Percentiles rank a stretch among this genome's conserved stretches.
These are phyloP conservation scores for Arctopsyche grandis DNA, from an alignment of 1,140 invertebrate species.

Conservation along the genomic window DNA sequence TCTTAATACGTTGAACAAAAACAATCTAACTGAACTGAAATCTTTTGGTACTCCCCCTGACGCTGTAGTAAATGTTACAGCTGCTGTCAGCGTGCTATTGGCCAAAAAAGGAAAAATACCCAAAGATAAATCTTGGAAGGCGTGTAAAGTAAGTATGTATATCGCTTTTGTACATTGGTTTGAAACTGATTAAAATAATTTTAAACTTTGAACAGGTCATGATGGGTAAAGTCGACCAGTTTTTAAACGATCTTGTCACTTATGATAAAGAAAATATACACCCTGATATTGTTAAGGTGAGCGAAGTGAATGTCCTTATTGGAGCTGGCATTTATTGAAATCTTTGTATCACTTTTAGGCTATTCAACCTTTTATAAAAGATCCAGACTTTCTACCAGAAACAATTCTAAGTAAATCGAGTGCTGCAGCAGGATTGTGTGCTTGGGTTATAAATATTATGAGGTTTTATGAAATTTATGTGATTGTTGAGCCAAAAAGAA, in stretches of 20 bases:
- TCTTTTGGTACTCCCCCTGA: conserved; percentile 87
- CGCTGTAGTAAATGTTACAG: conserved; percentile 85
- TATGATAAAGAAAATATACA: conserved; percentile 97
- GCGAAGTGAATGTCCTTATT: background rate
- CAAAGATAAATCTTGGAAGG: conserved; percentile 94
- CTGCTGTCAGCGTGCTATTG: conserved; percentile 89
- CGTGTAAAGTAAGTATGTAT: conserved; percentile 73
- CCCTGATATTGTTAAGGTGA: conserved; percentile 83
- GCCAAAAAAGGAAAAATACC: conserved; percentile 88
- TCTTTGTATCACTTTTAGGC: conserved; percentile 47
- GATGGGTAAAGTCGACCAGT: conserved; percentile 79
- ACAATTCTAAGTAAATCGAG: conserved; percentile 86
- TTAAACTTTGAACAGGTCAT: conserved; percentile 60
- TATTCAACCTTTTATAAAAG: conserved; percentile 63
- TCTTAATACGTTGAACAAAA: conserved; percentile 92
- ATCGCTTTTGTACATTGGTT: background rate
- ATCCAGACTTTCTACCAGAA: conserved; percentile 86
- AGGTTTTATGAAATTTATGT: conserved; percentile 92
- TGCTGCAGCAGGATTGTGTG: conserved; percentile 90
- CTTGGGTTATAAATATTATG: conserved; percentile 95
- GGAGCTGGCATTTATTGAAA: too few species aligned
- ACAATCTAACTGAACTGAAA: conserved; percentile 93
- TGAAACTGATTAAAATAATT: background rate
- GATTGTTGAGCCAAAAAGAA: conserved; percentile 90
- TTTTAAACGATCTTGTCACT: conserved; percentile 85